Conservation (phyloP, 1,140 invertebrate genomes). For the Medauroidea extradentata region DNA sequence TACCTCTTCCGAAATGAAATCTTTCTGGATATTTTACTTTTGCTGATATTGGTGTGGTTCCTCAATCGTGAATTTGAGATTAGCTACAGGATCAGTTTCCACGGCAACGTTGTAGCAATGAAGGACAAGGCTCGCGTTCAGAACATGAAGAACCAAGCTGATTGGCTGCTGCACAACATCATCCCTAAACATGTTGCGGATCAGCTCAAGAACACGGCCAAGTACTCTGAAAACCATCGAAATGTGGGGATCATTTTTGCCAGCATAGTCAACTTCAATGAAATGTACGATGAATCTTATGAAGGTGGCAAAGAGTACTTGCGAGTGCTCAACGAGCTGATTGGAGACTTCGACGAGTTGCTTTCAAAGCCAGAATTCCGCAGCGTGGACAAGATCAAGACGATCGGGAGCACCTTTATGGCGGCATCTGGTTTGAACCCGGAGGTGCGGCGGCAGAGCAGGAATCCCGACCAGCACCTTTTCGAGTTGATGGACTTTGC, state of each 20-base stretch:
- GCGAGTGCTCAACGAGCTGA: slow-evolving; percentile 90
- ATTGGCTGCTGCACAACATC: slow-evolving; percentile 94
- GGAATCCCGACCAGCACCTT: slow-evolving; percentile 70
- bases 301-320: slow-evolving; percentile 88
- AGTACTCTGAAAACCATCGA: slow-evolving; percentile 94
- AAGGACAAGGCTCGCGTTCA: slow-evolving; percentile 79
- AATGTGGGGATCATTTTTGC: slow-evolving; percentile 93
- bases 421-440: slow-evolving; percentile 91
- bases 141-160: slow-evolving; percentile 89
- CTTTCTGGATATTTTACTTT: slow-evolving; percentile 45
- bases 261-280: slow-evolving; percentile 92
- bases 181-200: slow-evolving; percentile 93
- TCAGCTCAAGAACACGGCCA: slow-evolving; percentile 85
- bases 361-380: slow-evolving; percentile 75
- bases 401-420: slow-evolving; percentile 97
- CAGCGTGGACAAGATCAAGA: slow-evolving; percentile 96
- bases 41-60: slow-evolving; percentile 84
- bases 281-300: slow-evolving; percentile 95
- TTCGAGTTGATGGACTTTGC: slow-evolving; percentile 86
- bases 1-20: background rate
- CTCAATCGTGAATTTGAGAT: slow-evolving; percentile 93
- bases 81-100: slow-evolving; percentile 87
- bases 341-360: slow-evolving; percentile 92
- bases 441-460: slow-evolving; percentile 48
- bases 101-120: slow-evolving; percentile 84